Evolutionary conservation across 2,113 vertebrate species (phyloP), one percentile per base, ranked within the genome.

Genomic region (Psephotus haematonotus): DNA sequence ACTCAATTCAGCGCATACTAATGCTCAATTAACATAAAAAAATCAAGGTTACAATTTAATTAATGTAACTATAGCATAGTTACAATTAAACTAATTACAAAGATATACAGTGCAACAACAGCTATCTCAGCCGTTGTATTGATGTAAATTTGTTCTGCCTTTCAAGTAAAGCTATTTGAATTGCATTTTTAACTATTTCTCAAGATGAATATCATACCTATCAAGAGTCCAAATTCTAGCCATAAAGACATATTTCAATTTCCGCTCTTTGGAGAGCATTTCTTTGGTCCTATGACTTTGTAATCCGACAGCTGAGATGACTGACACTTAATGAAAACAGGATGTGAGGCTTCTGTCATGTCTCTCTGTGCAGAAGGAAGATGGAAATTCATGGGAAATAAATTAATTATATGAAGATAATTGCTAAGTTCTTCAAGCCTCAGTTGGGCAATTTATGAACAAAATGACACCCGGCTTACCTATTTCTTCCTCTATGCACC

Each of bases 41-140:
- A 96, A 96, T 95, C 90, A 95, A 96, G 79, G 96, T 97, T 97
- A 96, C 97, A 98, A 97, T 96, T 93, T 94, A 96, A 97, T 97
- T 97, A 97, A 97, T 96, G 89, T 95, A 95, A 95, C 33, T 59
- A 85, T 91, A 94, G 47, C 75, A 84, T 85, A 59, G 57, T 35
- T 96, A 97, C 96, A 97, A 97, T 98, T 96, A 97, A 95, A 92
- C 82, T 93, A 95, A 98, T 97, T 97, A 96, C 86, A 92, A 79
- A 92, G 95, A 97, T 95, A 95, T 87, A 96, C 55, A 86, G 91
- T 78, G 75, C 81, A 94, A 96, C 87, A 97, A 93, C 88, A 74
- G 91, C 88, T 88, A 94, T 91, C 69, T 88, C 83, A 91, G 67
- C 90, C 76, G 90, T 92, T 95, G 93, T 92, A 91, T 70, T 65